These are phyloP conservation scores for Falco novaeseelandiae DNA, from an alignment of 2,797 vertebrate genomes.

Conservation along the genomic window DNA sequence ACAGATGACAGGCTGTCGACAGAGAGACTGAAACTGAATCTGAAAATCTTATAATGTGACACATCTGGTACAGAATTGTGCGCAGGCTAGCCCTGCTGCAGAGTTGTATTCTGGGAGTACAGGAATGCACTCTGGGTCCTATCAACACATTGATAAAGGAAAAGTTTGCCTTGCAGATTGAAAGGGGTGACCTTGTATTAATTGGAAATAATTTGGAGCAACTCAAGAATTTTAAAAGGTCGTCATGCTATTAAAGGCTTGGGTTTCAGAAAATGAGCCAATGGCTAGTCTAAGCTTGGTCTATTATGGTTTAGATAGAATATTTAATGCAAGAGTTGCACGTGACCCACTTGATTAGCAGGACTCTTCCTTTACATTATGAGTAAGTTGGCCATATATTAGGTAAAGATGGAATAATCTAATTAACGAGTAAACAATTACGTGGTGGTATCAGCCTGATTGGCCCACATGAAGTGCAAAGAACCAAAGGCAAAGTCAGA, in stretches of 20 bases:
- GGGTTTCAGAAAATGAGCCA: constrained; percentile 77
- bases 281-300: constrained; percentile 64
- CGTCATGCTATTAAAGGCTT: constrained; percentile 77
- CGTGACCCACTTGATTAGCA: constrained; percentile 57
- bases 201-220: constrained; percentile 94
- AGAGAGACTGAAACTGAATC: constrained; percentile 87
- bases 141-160: constrained; percentile 82
- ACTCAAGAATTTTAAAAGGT: constrained; percentile 82
- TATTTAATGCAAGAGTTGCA: constrained; percentile 60
- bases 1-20: constrained; percentile 88
- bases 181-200: constrained; percentile 91
- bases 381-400: constrained; percentile 42
- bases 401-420: constrained; percentile 62
- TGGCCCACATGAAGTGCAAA: rapidly evolving
- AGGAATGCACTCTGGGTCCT: constrained; percentile 85
- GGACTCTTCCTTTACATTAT: constrained; percentile 58
- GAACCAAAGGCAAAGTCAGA: background rate
- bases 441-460: background rate
- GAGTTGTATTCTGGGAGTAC: constrained; percentile 75
- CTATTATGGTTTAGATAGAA: constrained; percentile 54
- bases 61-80: constrained; percentile 88
- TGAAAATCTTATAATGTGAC: constrained; percentile 93
- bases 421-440: constrained; percentile 76
- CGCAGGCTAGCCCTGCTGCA: constrained; percentile 80
- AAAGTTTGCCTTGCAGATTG: constrained; percentile 84